These are phyloP conservation scores for Eptatretus atami DNA, from an alignment of 2,797 vertebrate species.

Conservation along the genomic window DNA sequence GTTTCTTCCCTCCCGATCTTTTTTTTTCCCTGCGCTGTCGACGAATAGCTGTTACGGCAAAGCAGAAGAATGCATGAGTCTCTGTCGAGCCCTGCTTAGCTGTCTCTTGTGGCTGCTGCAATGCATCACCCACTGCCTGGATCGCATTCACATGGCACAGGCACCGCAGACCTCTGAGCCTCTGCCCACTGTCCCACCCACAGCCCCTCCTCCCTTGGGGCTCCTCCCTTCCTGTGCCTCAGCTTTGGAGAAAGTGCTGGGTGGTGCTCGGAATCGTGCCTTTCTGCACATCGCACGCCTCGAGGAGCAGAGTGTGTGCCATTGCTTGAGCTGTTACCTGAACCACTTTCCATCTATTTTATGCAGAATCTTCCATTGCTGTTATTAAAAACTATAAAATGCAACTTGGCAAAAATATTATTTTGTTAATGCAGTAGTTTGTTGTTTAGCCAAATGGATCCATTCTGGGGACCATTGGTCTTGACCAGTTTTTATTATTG, in stretches of 20 bases:
- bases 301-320: conserved; percentile 41
- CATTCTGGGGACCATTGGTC: too few relatives aligned
- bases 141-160: conserved; percentile 18
- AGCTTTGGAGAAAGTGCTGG: conserved; percentile 25
- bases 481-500: too few relatives aligned
- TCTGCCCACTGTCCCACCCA: too few relatives aligned
- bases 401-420: not conserved
- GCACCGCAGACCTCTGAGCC: not conserved
- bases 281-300: conserved; percentile 69
- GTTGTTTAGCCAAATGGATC: too few relatives aligned
- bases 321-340: not conserved
- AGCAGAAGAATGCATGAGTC: conserved; percentile 69
- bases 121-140: conserved; percentile 46
- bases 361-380: not conserved
- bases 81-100: conserved; percentile 52
- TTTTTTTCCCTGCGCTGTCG: not conserved
- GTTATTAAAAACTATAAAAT: not conserved
- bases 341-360: not conserved
- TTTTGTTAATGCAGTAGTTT: too few relatives aligned
- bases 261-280: conserved; percentile 55
- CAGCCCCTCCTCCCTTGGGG: not conserved
- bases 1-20: not conserved
- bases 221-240: not conserved
- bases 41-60: conserved; percentile 51
- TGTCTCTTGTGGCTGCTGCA: conserved; percentile 61